Base-by-base conservation (phyloP, 2,797 vertebrate genomes). In the Tadarida brasiliensis region DNA sequence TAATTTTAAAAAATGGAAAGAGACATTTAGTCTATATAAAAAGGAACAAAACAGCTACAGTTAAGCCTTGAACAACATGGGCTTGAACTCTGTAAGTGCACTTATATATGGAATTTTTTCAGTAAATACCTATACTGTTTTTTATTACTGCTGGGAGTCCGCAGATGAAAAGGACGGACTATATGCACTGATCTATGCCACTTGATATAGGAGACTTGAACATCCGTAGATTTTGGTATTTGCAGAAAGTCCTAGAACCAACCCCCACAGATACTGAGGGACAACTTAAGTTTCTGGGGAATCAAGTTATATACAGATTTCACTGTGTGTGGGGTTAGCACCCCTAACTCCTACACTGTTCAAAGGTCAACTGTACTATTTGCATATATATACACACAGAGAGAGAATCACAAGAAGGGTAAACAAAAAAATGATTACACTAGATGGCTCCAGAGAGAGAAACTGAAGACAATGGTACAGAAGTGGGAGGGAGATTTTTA, bases 401-500 rank as follows among this genome's bases (percentile, higher is more conserved):
- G 39, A 44, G 16, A 57, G 1, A 24, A 49, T 7, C 17, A 65
- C 0, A 1, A 22, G 16, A 90, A 56, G 28, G 11, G 63, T 44
- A 70, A 77, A 85, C 14, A 54, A 83, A 26, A 51, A 57, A 84
- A 84, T 22, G 51, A 2, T 68, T 68, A 44, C 39, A 33, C 26
- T 28, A 54, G 44, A 98, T 99, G 71, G 99, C 99, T 76, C 98
- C 99, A 57, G 98, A 81, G 94, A 98, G 99, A 57, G 97, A 56
- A 77, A 78, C n/a, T 1, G 26, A 70, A 70, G 12, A 59, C 39
- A 8, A 20, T 11, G 33, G 56, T 15, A 73, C 3, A 22, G 11
- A 73, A 49, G 30, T 3, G 11, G 30, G 35, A 47, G 2, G 20
- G 7, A 39, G 17, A 39, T 44, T 61, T 77, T 70, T 74, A 67